These are phyloP conservation scores for Xenentodon cancila DNA, from an alignment of 2,797 vertebrate genomes.

Conservation along the genomic window DNA sequence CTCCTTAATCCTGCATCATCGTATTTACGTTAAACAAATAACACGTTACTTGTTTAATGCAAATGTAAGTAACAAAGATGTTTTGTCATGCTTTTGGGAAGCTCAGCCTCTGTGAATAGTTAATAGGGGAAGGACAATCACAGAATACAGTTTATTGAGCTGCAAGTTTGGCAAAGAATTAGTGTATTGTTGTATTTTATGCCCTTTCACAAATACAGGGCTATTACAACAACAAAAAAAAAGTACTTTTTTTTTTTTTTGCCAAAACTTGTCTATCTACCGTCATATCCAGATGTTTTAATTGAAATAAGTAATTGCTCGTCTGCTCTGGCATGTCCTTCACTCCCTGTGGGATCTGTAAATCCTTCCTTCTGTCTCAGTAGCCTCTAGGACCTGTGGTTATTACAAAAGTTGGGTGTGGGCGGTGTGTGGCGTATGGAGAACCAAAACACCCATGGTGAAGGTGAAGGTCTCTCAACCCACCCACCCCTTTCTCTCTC, in stretches of 20 bases:
- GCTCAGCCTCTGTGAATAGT: slow-evolving; percentile 42
- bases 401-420: slow-evolving; percentile 33
- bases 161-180: slow-evolving; percentile 25
- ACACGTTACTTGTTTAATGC: too few species aligned
- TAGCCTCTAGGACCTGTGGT: slow-evolving; percentile 29
- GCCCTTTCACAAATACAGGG: slow-evolving; percentile 19
- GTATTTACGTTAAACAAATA: slow-evolving; percentile 1
- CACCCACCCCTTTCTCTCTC: slow-evolving; percentile 49
- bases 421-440: slow-evolving; percentile 57
- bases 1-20: slow-evolving; percentile 14
- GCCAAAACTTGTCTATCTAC: background rate
- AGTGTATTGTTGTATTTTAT: slow-evolving; percentile 10
- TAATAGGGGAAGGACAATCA: slow-evolving; percentile 30
- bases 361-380: slow-evolving; percentile 28
- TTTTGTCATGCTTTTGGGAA: slow-evolving; percentile 51
- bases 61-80: background rate
- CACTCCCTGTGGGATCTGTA: slow-evolving; percentile 18
- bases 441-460: slow-evolving; percentile 61
- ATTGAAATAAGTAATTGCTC: slow-evolving; percentile 20
- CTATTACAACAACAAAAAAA: slow-evolving; percentile 9
- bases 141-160: slow-evolving; percentile 20
- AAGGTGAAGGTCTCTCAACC: slow-evolving; percentile 62
- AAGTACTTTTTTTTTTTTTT: background rate
- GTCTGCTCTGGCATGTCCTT: slow-evolving; percentile 9
- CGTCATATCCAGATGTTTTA: slow-evolving; percentile 13